Percentiles rank a stretch among this genome's conserved stretches.
Conservation (phyloP, 2,888 invertebrate genomes). For the Drosophila macrospina region DNA sequence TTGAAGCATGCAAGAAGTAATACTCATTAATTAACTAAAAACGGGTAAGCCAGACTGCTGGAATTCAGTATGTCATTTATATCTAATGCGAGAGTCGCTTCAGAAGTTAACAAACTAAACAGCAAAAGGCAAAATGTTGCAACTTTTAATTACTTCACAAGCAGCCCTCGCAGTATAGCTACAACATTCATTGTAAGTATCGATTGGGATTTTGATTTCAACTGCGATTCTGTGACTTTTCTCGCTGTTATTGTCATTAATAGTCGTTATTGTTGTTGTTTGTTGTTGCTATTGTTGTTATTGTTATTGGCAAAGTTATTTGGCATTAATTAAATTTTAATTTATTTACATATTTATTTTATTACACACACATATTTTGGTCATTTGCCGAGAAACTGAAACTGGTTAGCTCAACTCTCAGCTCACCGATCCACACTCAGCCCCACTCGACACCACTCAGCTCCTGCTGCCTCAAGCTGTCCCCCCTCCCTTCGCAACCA, state of each 20-base stretch:
- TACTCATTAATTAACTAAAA: neutral
- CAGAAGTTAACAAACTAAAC: neutral
- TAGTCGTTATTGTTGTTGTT: conserved; percentile 25
- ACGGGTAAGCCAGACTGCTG: too few species aligned
- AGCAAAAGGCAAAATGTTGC: too few species aligned
- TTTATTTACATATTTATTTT: conserved; percentile 77
- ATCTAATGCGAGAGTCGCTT: neutral
- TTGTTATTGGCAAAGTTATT: conserved; percentile 58
- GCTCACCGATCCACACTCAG: conserved; percentile 3
- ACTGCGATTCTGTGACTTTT: conserved; percentile 5
- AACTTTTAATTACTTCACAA: neutral
- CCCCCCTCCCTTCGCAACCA: neutral
- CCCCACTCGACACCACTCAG: conserved; percentile 1
- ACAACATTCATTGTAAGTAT: conserved; percentile 7
- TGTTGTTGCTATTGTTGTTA: conserved; percentile 23
- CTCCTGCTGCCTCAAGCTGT: conserved; percentile 13
- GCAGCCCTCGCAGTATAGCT: neutral
- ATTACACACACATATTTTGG: conserved; percentile 58
- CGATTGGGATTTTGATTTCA: conserved; percentile 9
- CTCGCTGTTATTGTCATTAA: conserved; percentile 25
- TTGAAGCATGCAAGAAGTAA: neutral
- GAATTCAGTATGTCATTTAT: too few species aligned
- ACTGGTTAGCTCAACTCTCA: conserved; percentile 39
- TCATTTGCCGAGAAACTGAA: conserved; percentile 30
- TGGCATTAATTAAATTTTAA: conserved; percentile 73